Percentiles rank a stretch among this genome's conserved stretches.
phyloP scores from a whole-genome alignment of 2,797 vertebrate species.

The Zalophus californianus region DNA sequence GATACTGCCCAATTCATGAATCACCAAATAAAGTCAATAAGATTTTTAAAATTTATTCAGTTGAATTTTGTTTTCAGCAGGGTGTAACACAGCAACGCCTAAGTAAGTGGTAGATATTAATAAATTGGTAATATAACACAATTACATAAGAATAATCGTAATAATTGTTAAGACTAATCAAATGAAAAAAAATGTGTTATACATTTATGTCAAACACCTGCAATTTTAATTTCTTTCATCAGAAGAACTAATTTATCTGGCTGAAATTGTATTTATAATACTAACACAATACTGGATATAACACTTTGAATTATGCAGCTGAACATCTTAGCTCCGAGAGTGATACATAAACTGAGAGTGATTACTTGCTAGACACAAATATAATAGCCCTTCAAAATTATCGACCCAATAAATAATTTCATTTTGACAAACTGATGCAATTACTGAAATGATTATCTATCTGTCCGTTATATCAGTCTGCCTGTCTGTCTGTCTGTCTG shows the following conservation, averaged over 20 bases:
- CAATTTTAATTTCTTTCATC: constrained; percentile 41
- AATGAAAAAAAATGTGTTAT: constrained; percentile 13
- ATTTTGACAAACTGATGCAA: neutral
- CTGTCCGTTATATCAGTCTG: neutral
- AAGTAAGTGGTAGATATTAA: neutral
- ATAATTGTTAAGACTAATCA: neutral
- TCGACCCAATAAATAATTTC: neutral
- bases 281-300: neutral
- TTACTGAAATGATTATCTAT: neutral
- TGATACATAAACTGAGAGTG: constrained; percentile 6
- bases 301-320: neutral
- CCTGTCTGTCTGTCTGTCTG: neutral
- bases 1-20: neutral
- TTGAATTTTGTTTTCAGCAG: neutral
- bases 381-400: constrained; percentile 30
- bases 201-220: neutral
- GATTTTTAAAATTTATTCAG: neutral
- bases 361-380: constrained; percentile 11
- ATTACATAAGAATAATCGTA: neutral
- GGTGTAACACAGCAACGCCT: neutral
- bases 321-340: neutral
- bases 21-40: neutral
- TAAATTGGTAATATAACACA: neutral
- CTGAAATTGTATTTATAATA: constrained; percentile 39
- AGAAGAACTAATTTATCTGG: neutral